Evolutionary conservation across 2,113 vertebrate genomes (phyloP).

Genomic region (Corythornis vintsioides): DNA sequence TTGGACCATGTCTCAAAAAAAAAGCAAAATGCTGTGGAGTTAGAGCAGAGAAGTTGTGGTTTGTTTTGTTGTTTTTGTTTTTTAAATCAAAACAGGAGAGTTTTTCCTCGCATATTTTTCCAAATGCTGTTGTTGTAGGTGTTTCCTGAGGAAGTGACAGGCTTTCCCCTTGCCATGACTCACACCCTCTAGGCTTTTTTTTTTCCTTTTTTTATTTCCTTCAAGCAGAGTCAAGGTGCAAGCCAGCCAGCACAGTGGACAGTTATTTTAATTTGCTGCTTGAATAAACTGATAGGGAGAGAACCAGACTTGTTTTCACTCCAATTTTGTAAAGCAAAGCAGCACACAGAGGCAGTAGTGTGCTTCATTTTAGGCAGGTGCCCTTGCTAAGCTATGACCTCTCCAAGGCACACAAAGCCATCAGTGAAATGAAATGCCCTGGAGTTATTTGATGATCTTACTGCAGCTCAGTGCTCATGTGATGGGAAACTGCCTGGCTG

Average conservation of each 20-base stretch:
- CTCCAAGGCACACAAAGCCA: neutral
- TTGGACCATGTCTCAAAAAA: constrained; percentile 34
- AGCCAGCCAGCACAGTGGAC: constrained; percentile 19
- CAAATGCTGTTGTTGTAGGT: constrained; percentile 70
- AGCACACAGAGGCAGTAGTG: neutral
- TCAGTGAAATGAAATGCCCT: neutral
- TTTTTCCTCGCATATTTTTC: constrained; percentile 59
- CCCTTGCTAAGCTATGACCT: neutral
- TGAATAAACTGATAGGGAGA: neutral
- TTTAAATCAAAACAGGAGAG: constrained; percentile 33
- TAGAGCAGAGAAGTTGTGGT: neutral
- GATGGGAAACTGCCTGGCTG: neutral
- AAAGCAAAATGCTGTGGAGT: constrained; percentile 40
- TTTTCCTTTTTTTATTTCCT: neutral
- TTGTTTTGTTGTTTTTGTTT: neutral
- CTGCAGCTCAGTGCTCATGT: neutral
- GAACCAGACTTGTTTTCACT: neutral
- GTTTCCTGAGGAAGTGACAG: constrained; percentile 69
- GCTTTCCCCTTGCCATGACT: constrained; percentile 3
- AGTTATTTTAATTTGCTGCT: constrained; percentile 27
- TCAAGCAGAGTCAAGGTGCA: neutral
- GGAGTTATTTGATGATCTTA: neutral
- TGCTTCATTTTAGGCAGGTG: constrained; percentile 37
- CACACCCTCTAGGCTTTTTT: constrained; percentile 8
- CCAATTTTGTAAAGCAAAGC: neutral